These are phyloP conservation scores for Epinephelus lanceolatus DNA, from an alignment of 2,113 vertebrate genomes.

Conservation along the genomic window DNA sequence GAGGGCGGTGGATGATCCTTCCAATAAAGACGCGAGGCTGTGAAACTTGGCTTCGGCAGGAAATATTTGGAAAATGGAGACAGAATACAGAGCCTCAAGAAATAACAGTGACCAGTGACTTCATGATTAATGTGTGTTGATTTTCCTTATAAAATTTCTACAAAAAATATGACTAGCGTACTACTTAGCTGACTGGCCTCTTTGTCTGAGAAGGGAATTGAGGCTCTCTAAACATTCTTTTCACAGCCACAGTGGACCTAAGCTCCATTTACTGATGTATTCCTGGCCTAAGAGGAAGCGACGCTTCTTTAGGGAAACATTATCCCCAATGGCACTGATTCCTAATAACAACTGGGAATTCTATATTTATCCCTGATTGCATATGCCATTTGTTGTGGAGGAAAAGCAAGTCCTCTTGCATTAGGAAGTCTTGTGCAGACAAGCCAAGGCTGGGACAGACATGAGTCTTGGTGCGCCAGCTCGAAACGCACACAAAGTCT, in stretches of 20 bases:
- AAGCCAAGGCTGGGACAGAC: constrained; percentile 73
- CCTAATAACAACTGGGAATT: constrained; percentile 75
- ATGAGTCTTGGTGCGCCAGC: constrained; percentile 65
- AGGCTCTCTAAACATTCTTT: constrained; percentile 61
- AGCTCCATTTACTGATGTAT: constrained; percentile 62
- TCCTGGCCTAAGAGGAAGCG: constrained; percentile 62
- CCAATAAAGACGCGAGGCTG: constrained; percentile 29
- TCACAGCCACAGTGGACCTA: constrained; percentile 57
- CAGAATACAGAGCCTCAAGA: constrained; percentile 51
- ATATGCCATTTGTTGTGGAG: constrained; percentile 78
- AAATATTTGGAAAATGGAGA: constrained; percentile 47
- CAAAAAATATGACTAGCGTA: constrained; percentile 19
- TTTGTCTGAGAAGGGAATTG: constrained; percentile 66
- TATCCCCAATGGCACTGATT: constrained; percentile 69
- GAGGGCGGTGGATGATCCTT: constrained; percentile 37
- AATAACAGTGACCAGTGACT: constrained; percentile 50
- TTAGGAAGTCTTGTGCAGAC: constrained; percentile 69
- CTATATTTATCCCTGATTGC: constrained; percentile 79
- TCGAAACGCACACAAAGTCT: constrained; percentile 79
- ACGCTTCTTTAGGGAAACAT: constrained; percentile 73
- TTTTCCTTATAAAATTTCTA: constrained; percentile 55
- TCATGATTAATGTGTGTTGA: constrained; percentile 57
- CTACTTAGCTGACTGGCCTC: constrained; percentile 58
- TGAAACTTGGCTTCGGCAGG: constrained; percentile 33
- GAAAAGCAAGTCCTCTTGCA: constrained; percentile 72